Conservation (phyloP, 2,888 invertebrate genomes). For the Allolobophora icterica region DNA sequence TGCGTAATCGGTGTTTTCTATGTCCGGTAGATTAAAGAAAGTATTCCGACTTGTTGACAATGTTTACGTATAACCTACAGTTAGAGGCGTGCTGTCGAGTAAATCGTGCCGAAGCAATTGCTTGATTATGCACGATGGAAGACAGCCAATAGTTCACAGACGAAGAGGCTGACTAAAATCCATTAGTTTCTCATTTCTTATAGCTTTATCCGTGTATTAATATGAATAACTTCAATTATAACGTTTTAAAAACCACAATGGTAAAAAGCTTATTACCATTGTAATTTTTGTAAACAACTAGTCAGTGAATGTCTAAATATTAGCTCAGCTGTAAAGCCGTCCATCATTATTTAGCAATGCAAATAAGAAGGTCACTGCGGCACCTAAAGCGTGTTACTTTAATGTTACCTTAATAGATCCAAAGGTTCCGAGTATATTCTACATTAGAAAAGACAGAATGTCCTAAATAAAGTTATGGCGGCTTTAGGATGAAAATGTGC, state of each 20-base stretch:
- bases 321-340: not conserved
- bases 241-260: not conserved
- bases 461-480: too few species aligned
- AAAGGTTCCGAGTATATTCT: too few species aligned
- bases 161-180: not conserved
- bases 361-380: not conserved
- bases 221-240: not conserved
- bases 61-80: too few species aligned
- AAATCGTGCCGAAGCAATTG: too few species aligned
- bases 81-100: too few species aligned
- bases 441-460: too few species aligned
- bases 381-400: too few species aligned
- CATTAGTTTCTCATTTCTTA: not conserved
- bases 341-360: not conserved
- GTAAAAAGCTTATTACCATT: not conserved
- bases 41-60: too few species aligned
- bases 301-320: not conserved
- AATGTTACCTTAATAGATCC: too few species aligned
- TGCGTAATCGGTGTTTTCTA: not conserved
- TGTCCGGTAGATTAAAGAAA: not conserved
- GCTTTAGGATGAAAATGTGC: too few species aligned
- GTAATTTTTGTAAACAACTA: not conserved
- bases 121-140: too few species aligned
- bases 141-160: too few species aligned
- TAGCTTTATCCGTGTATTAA: not conserved